These are phyloP conservation scores for Garrulus glandarius DNA, from an alignment of 2,797 vertebrate species.

Conservation along the genomic window DNA sequence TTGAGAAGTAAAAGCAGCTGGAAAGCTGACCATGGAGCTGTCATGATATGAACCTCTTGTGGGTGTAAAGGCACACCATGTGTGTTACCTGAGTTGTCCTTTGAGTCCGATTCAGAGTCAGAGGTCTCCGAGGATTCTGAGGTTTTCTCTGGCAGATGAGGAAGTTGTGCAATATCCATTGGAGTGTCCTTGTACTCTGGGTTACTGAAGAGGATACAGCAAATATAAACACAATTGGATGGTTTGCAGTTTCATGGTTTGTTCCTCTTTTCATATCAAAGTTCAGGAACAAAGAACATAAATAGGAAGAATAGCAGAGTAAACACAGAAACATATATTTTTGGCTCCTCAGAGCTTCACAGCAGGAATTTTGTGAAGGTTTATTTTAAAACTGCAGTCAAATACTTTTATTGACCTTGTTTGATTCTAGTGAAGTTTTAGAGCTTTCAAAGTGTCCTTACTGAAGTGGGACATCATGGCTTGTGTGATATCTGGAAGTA, in stretches of 20 bases:
- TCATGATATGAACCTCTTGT: background rate
- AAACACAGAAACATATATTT: slow-evolving; percentile 7
- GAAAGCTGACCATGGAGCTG: background rate
- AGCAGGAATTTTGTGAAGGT: slow-evolving; percentile 28
- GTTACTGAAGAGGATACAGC: slow-evolving; percentile 78
- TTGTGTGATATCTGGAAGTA: slow-evolving; percentile 9
- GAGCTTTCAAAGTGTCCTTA: slow-evolving; percentile 57
- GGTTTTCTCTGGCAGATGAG: slow-evolving; percentile 93
- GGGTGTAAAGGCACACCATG: background rate
- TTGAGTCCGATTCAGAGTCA: slow-evolving; percentile 96
- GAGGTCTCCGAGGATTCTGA: slow-evolving; percentile 96
- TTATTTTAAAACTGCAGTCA: slow-evolving; percentile 29
- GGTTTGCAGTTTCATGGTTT: slow-evolving; percentile 19
- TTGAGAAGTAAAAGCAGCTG: background rate
- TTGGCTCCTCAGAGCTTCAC: background rate
- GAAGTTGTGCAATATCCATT: slow-evolving; percentile 95
- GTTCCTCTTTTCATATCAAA: background rate
- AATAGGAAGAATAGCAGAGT: slow-evolving; percentile 25
- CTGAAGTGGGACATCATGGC: slow-evolving; percentile 38
- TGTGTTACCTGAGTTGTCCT: slow-evolving; percentile 93
- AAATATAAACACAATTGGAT: slow-evolving; percentile 20
- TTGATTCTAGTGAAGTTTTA: slow-evolving; percentile 17
- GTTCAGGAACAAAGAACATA: slow-evolving; percentile 40
- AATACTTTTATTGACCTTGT: slow-evolving; percentile 22
- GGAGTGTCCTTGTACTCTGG: slow-evolving; percentile 95